These are phyloP conservation scores for Caenorhabditis auriculariae DNA, from an alignment of 2,888 invertebrate species.

Conservation along the genomic window DNA sequence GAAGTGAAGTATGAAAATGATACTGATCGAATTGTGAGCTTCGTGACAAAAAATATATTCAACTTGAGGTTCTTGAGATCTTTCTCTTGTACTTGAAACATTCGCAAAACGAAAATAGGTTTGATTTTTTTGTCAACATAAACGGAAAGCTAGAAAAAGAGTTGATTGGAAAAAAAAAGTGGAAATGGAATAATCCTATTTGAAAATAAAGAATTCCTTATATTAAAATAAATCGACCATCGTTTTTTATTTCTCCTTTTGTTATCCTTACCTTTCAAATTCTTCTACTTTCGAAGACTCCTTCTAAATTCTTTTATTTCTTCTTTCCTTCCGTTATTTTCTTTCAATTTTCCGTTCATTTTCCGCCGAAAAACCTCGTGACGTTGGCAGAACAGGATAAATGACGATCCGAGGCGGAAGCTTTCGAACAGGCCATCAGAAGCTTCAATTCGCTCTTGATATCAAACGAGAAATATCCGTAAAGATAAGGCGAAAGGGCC, in stretches of 20 bases:
- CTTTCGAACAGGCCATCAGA: constrained; percentile 33
- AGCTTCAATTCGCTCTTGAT: constrained; percentile 39
- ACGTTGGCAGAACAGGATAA: constrained; percentile 36
- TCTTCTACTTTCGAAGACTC: background rate
- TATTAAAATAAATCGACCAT: no score
- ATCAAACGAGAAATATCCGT: constrained; percentile 71
- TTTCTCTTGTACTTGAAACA: no score
- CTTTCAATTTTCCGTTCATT: background rate
- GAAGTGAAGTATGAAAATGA: no score
- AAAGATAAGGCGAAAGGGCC: constrained; percentile 92
- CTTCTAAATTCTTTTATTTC: background rate
- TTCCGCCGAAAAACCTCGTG: constrained; percentile 1
- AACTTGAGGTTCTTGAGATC: no score
- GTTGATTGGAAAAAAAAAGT: no score
- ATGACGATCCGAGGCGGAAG: constrained; percentile 37
- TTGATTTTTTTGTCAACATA: no score
- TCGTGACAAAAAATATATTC: no score
- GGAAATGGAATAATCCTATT: no score
- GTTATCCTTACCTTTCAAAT: background rate
- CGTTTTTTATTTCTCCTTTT: background rate
- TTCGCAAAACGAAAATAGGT: no score
- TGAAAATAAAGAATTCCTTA: no score
- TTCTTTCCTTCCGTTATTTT: background rate
- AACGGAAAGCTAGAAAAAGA: no score
- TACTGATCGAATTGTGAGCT: no score